Conservation (phyloP, 2,113 vertebrate genomes). For the Carassius gibelio region DNA sequence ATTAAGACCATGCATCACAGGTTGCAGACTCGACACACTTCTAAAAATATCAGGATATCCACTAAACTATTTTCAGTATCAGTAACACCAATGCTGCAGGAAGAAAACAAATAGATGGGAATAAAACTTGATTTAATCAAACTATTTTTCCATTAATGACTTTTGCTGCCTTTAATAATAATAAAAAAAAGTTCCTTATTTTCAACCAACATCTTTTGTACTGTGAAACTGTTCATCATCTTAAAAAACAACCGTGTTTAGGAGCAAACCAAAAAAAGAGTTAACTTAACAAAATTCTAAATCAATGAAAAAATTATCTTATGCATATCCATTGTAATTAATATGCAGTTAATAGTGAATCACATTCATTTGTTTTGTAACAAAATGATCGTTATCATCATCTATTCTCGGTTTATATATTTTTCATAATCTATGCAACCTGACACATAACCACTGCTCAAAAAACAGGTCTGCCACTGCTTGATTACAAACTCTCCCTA, state of each 20-base stretch:
- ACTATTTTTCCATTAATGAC: not conserved
- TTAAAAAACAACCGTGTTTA: not conserved
- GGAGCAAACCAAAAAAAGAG: no score
- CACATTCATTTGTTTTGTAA: not conserved
- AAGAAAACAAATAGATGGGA: not conserved
- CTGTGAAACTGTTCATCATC: not conserved
- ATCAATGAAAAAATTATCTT: not conserved
- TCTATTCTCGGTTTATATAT: not conserved
- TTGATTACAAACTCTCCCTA: not conserved
- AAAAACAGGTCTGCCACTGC: not conserved
- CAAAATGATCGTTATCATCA: not conserved
- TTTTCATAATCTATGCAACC: no score
- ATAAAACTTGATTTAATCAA: not conserved
- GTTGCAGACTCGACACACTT: not conserved
- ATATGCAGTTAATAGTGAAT: not conserved
- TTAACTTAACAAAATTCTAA: not conserved
- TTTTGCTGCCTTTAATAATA: not conserved
- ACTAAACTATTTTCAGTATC: constrained; percentile 35
- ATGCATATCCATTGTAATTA: not conserved
- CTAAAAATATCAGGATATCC: constrained; percentile 45
- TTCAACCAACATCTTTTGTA: not conserved
- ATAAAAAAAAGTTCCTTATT: no score
- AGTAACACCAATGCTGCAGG: not conserved
- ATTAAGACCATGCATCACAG: constrained; percentile 55
- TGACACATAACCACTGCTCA: not conserved